Evolutionary conservation across 2,888 invertebrate genomes (phyloP).

Genomic region (Mythimna impura): DNA sequence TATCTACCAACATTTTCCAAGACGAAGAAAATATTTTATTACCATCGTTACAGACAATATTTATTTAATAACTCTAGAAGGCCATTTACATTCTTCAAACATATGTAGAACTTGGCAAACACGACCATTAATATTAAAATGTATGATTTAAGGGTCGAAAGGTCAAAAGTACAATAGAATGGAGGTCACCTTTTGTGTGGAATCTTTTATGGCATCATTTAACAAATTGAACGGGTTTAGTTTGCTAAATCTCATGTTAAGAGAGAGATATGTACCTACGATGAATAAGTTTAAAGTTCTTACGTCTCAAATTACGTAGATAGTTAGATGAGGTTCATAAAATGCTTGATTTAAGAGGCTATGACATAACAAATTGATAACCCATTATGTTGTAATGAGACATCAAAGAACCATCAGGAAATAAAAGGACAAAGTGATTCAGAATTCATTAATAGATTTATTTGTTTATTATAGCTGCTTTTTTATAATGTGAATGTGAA

Average conservation of each 20-base stretch:
- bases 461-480: no score
- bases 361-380: no score
- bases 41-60: slow-evolving; percentile 12
- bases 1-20: neutral
- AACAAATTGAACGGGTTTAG: slow-evolving; percentile 10
- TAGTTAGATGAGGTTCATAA: neutral
- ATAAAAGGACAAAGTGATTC: no score
- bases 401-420: no score
- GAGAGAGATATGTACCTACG: neutral
- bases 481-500: no score
- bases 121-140: slow-evolving; percentile 37
- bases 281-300: neutral
- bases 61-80: slow-evolving; percentile 4
- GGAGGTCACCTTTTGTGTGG: slow-evolving; percentile 10
- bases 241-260: slow-evolving; percentile 3
- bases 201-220: slow-evolving; percentile 29
- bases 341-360: neutral
- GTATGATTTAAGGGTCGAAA: neutral
- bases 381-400: no score
- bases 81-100: slow-evolving; percentile 18
- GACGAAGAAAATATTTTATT: slow-evolving; percentile 7
- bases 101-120: slow-evolving; percentile 24
- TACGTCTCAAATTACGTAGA: neutral
- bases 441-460: no score
- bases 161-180: slow-evolving; percentile 1